Percentiles rank a stretch among this genome's conserved stretches.
These are phyloP conservation scores for Raja brachyura DNA, from an alignment of 2,113 vertebrate species.

Conservation along the genomic window DNA sequence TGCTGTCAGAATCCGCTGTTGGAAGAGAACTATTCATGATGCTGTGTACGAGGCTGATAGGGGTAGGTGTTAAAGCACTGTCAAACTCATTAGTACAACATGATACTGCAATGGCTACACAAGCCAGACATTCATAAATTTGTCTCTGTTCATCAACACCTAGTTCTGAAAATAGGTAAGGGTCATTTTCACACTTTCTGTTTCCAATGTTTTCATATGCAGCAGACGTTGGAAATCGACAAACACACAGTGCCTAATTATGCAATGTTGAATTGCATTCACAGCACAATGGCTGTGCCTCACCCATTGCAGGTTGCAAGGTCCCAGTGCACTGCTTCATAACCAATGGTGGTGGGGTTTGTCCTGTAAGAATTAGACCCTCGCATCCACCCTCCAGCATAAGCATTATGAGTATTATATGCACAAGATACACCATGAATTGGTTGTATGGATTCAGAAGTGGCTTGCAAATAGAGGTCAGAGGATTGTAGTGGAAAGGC, in stretches of 20 bases:
- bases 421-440: too few species aligned
- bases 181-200: not conserved
- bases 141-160: not conserved
- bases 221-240: not conserved
- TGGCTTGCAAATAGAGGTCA: too few species aligned
- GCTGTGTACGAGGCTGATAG: not conserved
- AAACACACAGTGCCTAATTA: not conserved
- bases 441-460: too few species aligned
- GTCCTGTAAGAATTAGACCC: too few species aligned
- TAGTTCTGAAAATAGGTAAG: not conserved
- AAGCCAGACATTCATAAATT: not conserved
- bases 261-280: not conserved
- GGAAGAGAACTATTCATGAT: not conserved
- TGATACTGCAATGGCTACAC: not conserved
- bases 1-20: not conserved
- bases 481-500: too few species aligned
- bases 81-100: not conserved
- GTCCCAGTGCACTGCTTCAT: too few species aligned
- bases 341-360: too few species aligned
- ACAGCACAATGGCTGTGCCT: not conserved
- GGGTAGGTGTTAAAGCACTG: not conserved
- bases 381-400: too few species aligned
- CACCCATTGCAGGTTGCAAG: not conserved
- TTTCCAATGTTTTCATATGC: not conserved
- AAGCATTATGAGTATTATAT: too few species aligned